phyloP scores from a whole-genome alignment of 1,140 invertebrate genomes.

The Drosophila melanica region DNA sequence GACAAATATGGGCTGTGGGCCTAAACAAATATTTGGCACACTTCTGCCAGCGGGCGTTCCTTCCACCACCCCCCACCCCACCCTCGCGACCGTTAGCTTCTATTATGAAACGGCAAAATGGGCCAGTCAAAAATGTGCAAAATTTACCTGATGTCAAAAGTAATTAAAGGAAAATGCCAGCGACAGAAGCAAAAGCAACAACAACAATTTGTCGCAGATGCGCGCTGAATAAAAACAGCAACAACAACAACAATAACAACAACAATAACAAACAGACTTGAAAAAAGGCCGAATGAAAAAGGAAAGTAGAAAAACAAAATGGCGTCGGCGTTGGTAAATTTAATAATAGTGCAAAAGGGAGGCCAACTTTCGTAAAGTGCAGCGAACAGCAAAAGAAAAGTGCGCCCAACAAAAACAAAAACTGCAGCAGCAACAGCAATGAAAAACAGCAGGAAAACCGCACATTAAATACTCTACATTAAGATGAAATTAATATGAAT shows the following conservation, averaged over 20 bases:
- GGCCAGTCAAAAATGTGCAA: slow-evolving; percentile 50
- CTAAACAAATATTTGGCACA: slow-evolving; percentile 78
- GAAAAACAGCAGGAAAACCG: slow-evolving; percentile 1
- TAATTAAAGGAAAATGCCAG: slow-evolving; percentile 78
- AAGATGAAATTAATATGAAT: too few species aligned
- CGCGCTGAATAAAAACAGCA: slow-evolving; percentile 11
- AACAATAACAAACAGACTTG: slow-evolving; percentile 2
- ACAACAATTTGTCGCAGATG: slow-evolving; percentile 30
- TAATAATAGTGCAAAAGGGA: slow-evolving; percentile 52
- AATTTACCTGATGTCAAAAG: slow-evolving; percentile 78
- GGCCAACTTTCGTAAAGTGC: slow-evolving; percentile 10
- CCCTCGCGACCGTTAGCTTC: not conserved
- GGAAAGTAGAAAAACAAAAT: slow-evolving; percentile 39
- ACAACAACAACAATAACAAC: slow-evolving; percentile 4
- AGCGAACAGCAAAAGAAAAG: not conserved
- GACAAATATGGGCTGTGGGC: slow-evolving; percentile 55
- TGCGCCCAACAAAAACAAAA: not conserved
- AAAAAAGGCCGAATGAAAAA: slow-evolving; percentile 9
- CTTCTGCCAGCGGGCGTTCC: slow-evolving; percentile 41
- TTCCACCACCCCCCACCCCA: not conserved
- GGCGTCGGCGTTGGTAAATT: slow-evolving; percentile 40
- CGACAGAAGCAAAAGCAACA: slow-evolving; percentile 37
- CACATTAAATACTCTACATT: not conserved
- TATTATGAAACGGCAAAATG: slow-evolving; percentile 18
- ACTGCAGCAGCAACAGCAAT: slow-evolving; percentile 15